These are phyloP conservation scores for Lophochroa leadbeateri DNA, from an alignment of 2,113 vertebrate genomes.

Conservation along the genomic window DNA sequence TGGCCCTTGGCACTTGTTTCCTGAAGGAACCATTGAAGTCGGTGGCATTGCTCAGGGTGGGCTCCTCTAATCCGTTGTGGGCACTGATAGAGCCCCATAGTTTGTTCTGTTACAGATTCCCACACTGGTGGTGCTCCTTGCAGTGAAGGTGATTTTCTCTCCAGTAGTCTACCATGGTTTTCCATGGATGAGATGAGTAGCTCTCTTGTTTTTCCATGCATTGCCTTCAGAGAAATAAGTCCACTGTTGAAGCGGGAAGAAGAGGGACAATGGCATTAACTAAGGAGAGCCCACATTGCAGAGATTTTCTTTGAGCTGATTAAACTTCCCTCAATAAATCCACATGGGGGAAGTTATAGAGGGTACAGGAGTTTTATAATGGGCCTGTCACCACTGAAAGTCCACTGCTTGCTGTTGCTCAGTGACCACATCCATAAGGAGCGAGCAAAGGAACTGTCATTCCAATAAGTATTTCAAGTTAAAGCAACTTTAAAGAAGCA, in stretches of 20 bases:
- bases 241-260: background rate
- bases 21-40: background rate
- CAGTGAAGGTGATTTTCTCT: background rate
- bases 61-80: background rate
- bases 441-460: background rate
- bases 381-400: background rate
- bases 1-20: background rate
- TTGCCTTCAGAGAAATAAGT: background rate
- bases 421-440: background rate
- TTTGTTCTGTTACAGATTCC: background rate
- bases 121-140: background rate
- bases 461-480: slow-evolving; percentile 24
- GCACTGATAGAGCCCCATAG: background rate
- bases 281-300: background rate
- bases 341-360: background rate
- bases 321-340: slow-evolving; percentile 39
- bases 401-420: background rate
- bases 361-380: background rate
- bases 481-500: slow-evolving; percentile 4
- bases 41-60: background rate
- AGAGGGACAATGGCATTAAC: background rate
- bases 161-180: background rate
- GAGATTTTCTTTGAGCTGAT: slow-evolving; percentile 22
- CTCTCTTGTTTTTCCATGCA: background rate
- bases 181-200: background rate